A percentile compares a stretch with the other conserved stretches of the same genome.
These are phyloP conservation scores for Tetramorium alpestre DNA, from an alignment of 1,140 invertebrate genomes.

Conservation along the genomic window DNA sequence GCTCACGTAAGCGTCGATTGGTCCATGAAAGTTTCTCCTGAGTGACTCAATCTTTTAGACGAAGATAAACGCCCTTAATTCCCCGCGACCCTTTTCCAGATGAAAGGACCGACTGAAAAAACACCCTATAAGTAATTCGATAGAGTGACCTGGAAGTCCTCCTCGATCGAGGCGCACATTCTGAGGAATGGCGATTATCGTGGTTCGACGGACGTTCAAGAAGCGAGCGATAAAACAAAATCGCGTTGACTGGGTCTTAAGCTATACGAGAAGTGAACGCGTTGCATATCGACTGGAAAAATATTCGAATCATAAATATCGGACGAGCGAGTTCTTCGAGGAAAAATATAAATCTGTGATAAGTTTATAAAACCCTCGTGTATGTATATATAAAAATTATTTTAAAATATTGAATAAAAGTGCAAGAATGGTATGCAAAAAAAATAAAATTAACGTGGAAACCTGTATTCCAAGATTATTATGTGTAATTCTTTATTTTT, in stretches of 20 bases:
- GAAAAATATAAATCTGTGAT: conserved; percentile 2
- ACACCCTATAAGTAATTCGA: conserved; percentile 45
- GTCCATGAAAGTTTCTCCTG: conserved; percentile 10
- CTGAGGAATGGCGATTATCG: conserved; percentile 58
- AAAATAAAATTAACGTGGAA: not conserved
- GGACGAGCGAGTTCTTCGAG: not conserved
- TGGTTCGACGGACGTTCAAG: conserved; percentile 44
- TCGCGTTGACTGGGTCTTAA: conserved; percentile 13
- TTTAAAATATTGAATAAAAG: not conserved
- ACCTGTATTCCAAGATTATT: not conserved
- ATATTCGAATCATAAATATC: conserved; percentile 49
- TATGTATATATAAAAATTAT: not conserved
- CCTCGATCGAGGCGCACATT: conserved; percentile 9
- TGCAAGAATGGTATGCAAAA: not conserved
- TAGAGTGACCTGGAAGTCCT: conserved; percentile 14
- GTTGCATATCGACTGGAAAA: conserved; percentile 42
- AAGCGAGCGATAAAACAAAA: conserved; percentile 42
- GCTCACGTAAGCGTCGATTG: conserved; percentile 3
- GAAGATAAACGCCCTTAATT: conserved; percentile 55
- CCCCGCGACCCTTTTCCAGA: conserved; percentile 53
- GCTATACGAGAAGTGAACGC: conserved; percentile 14
- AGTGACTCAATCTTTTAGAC: conserved; percentile 42
- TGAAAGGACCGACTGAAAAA: conserved; percentile 40
- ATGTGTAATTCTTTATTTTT: conserved; percentile 18
- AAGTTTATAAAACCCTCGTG: not conserved